A percentile compares a stretch with the other conserved stretches of the same genome.
Evolutionary conservation across 1,140 invertebrate species (phyloP).

Genomic region (Drosophila pandora): DNA sequence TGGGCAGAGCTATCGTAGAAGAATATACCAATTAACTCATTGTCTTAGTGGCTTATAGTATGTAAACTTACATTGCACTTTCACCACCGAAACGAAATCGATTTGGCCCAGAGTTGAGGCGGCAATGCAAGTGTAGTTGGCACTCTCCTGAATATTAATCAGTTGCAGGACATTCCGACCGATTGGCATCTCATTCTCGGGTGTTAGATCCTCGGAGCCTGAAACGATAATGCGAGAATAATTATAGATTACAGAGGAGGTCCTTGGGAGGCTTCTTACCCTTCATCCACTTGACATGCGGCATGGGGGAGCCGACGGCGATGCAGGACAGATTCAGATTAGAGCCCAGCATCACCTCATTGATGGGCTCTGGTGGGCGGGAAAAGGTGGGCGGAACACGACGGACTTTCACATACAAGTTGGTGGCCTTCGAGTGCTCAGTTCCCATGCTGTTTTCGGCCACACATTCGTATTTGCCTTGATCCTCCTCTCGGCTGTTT

Average conservation of each 20-base stretch:
- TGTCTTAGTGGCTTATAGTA: not conserved
- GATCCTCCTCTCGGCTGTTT: constrained; percentile 94
- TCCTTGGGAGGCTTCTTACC: constrained; percentile 83
- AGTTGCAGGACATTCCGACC: constrained; percentile 94
- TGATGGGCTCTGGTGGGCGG: constrained; percentile 91
- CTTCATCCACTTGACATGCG: constrained; percentile 97
- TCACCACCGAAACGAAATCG: constrained; percentile 93
- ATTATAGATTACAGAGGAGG: not conserved
- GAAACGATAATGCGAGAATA: not conserved
- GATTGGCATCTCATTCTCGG: constrained; percentile 93
- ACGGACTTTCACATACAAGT: constrained; percentile 97
- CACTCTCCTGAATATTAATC: constrained; percentile 94
- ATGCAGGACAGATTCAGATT: constrained; percentile 97
- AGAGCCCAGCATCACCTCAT: constrained; percentile 95
- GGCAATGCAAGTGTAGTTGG: constrained; percentile 98
- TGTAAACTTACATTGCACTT: constrained; percentile 94
- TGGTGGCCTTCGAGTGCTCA: constrained; percentile 95
- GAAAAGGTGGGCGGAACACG: constrained; percentile 97
- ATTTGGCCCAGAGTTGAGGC: constrained; percentile 97
- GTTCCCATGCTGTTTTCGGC: constrained; percentile 96
- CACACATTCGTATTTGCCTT: constrained; percentile 97
- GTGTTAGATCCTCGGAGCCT: constrained; percentile 91
- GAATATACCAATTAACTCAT: not conserved
- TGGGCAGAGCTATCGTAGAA: constrained; percentile 87
- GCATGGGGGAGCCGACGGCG: constrained; percentile 98